Conservation (phyloP, 30 jellyfish, hydroid and myxozoan genomes). For the Clytia hemisphaerica region DNA sequence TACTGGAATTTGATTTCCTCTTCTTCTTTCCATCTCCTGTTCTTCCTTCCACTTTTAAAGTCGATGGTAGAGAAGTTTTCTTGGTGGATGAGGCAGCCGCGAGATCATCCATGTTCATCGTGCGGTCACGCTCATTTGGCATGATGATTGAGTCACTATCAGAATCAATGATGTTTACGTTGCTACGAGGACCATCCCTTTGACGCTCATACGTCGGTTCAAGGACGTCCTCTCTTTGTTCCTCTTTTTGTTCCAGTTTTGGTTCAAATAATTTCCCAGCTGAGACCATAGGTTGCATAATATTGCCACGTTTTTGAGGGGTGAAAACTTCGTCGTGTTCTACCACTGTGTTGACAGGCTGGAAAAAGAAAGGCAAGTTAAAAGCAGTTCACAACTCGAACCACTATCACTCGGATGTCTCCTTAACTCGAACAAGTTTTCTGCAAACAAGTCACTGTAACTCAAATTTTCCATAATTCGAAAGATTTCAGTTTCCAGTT, state of each 20-base stretch:
- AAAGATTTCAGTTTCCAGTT: no score
- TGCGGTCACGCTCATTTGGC: no score
- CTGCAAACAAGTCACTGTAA: no score
- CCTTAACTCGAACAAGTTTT: no score
- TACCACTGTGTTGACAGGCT: slow-evolving; percentile 20
- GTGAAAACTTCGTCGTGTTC: not conserved
- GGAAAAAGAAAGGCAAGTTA: not conserved
- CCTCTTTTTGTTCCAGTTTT: not conserved
- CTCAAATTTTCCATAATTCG: no score
- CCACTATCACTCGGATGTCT: no score
- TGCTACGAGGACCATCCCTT: not conserved
- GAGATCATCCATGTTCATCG: not conserved
- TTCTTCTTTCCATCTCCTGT: not conserved
- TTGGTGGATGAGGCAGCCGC: not conserved
- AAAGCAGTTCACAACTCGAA: no score
- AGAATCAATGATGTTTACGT: not conserved
- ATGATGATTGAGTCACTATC: not conserved
- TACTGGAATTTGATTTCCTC: no score
- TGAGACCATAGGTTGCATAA: slow-evolving; percentile 33
- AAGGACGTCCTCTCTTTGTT: not conserved
- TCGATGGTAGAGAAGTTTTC: not conserved
- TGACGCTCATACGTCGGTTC: slow-evolving; percentile 20
- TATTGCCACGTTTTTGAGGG: not conserved
- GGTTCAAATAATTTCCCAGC: slow-evolving; percentile 41
- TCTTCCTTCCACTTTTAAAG: not conserved